These are phyloP conservation scores for Stomorhina lunata DNA, from an alignment of 2,888 invertebrate genomes.

Conservation along the genomic window DNA sequence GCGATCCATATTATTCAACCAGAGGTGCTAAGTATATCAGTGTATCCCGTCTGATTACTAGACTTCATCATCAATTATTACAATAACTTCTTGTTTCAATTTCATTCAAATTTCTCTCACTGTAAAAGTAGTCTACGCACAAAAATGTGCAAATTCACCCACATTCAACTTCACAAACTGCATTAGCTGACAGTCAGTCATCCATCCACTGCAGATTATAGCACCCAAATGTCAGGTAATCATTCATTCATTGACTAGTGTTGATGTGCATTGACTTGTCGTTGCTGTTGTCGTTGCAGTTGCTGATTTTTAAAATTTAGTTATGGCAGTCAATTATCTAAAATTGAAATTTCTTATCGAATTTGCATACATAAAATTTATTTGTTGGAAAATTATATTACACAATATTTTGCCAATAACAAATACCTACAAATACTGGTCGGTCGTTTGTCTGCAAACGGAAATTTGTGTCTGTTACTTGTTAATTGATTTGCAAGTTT, in stretches of 20 bases:
- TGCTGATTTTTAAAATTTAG: constrained; percentile 55
- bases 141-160: background rate
- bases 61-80: too few relatives aligned
- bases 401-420: too few relatives aligned
- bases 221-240: background rate
- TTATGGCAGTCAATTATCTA: constrained; percentile 63
- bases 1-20: too few relatives aligned
- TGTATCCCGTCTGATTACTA: too few relatives aligned
- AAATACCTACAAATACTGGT: constrained; percentile 6
- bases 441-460: constrained; percentile 61
- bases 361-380: constrained; percentile 63
- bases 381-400: constrained; percentile 52
- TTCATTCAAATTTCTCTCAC: too few relatives aligned
- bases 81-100: too few relatives aligned
- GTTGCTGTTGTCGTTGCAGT: too few relatives aligned
- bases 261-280: constrained; percentile 23
- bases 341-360: constrained; percentile 66
- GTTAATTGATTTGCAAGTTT: constrained; percentile 63
- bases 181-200: too few relatives aligned
- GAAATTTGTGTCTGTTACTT: constrained; percentile 73
- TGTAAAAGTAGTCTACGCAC: too few relatives aligned
- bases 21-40: too few relatives aligned
- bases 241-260: constrained; percentile 42
- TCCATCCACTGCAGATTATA: background rate
- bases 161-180: background rate